Evolutionary conservation across 1,140 invertebrate species (phyloP).

Genomic region (Lepidurus couesii): DNA sequence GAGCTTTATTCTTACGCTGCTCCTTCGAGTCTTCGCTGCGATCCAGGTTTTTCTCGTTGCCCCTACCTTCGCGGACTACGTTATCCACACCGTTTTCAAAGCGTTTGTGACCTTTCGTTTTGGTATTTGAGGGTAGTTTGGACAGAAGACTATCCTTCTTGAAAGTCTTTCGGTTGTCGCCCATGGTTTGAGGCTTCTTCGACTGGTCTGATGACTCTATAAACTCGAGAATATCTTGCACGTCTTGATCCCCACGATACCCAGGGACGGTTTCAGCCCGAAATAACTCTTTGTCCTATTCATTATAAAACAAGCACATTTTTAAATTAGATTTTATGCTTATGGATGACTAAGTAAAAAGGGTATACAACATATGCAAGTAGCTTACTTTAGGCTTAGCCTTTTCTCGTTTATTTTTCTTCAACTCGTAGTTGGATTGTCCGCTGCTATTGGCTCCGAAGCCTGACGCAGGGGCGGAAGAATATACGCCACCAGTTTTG

Average conservation of each 20-base stretch:
- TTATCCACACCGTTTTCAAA: not conserved
- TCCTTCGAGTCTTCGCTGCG: conserved; percentile 2
- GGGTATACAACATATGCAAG: too few relatives aligned
- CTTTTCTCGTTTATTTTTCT: not conserved
- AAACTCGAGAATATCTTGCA: conserved; percentile 31
- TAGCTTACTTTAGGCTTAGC: not conserved
- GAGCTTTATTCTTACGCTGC: not conserved
- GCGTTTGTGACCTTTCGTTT: conserved; percentile 15
- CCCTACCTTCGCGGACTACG: not conserved
- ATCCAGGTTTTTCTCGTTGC: not conserved
- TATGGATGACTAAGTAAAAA: too few relatives aligned
- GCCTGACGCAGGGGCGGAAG: not conserved
- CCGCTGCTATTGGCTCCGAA: not conserved
- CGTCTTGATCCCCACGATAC: conserved; percentile 17
- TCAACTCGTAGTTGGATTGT: not conserved
- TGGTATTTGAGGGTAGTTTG: conserved; percentile 25
- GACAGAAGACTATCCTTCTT: conserved; percentile 23
- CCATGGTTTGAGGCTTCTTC: conserved; percentile 18
- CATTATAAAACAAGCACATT: too few relatives aligned
- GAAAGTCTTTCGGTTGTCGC: conserved; percentile 2
- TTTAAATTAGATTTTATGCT: too few relatives aligned
- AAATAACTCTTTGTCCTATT: not conserved
- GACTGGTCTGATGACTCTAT: conserved; percentile 30
- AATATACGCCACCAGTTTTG: not conserved
- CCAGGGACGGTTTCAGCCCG: not conserved